phyloP scores from a whole-genome alignment of 2,797 vertebrate genomes.

The Neosalanx taihuensis region DNA sequence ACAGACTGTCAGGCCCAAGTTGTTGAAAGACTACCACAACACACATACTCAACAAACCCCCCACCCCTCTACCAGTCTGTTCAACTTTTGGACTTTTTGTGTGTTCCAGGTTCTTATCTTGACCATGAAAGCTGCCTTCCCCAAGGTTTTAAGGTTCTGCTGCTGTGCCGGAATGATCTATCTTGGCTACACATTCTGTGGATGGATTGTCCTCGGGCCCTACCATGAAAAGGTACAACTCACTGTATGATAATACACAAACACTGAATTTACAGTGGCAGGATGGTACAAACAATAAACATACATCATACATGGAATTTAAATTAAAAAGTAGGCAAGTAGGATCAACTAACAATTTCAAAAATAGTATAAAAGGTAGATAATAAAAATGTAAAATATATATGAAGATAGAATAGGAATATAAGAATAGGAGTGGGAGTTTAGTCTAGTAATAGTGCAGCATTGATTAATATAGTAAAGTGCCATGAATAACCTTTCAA shows the following conservation, averaged over 20 bases:
- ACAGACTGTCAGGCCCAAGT: neutral
- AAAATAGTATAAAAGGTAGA: too few relatives aligned
- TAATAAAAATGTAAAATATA: too few relatives aligned
- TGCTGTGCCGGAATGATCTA: constrained; percentile 99
- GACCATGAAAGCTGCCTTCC: constrained; percentile 92
- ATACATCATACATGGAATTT: too few relatives aligned
- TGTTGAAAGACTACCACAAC: neutral
- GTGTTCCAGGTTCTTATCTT: constrained; percentile 87
- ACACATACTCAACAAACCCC: neutral
- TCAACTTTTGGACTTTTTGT: neutral
- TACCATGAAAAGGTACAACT: constrained; percentile 91
- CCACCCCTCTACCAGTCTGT: neutral
- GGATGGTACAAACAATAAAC: neutral
- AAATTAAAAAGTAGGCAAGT: too few relatives aligned
- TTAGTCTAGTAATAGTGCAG: neutral
- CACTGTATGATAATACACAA: neutral
- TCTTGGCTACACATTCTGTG: constrained; percentile 97
- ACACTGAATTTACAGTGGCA: too few relatives aligned
- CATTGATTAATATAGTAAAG: neutral
- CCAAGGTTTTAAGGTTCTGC: constrained; percentile 93
- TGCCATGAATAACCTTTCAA: neutral
- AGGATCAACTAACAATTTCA: too few relatives aligned
- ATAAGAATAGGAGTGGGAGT: too few relatives aligned
- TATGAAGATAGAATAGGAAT: too few relatives aligned
- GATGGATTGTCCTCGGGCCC: constrained; percentile 95